phyloP scores from a whole-genome alignment of 1,140 invertebrate genomes.

The Neodiprion virginianus region DNA sequence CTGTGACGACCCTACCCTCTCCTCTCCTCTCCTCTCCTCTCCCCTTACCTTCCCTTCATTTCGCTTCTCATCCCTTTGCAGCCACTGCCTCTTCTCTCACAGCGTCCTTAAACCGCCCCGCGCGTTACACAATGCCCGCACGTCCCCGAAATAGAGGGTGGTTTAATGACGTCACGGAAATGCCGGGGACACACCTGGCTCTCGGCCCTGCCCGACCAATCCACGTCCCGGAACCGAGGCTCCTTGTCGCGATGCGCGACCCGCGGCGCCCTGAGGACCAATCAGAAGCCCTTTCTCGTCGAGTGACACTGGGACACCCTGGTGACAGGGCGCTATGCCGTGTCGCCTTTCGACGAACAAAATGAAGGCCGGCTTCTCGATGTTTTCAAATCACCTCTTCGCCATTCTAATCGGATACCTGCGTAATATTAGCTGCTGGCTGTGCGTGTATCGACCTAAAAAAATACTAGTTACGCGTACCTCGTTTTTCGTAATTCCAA shows the following conservation, averaged over 20 bases:
- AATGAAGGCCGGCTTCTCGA: neutral
- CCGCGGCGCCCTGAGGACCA: neutral
- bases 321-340: neutral
- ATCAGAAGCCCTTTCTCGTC: neutral
- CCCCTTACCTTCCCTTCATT: neutral
- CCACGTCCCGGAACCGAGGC: neutral
- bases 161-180: neutral
- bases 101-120: neutral
- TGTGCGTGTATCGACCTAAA: no score
- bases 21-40: neutral
- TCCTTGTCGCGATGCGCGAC: neutral
- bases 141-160: neutral
- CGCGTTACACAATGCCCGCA: neutral
- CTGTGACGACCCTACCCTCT: neutral
- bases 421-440: no score
- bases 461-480: no score
- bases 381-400: no score
- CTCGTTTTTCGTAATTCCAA: no score
- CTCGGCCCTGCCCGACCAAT: neutral
- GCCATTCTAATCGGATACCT: no score
- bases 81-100: no score
- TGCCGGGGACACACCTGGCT: conserved; percentile 1
- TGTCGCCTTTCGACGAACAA: neutral
- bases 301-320: conserved; percentile 6
- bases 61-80: neutral